phyloP scores from a whole-genome alignment of 2,797 vertebrate species.

The Babyrousa celebensis region DNA sequence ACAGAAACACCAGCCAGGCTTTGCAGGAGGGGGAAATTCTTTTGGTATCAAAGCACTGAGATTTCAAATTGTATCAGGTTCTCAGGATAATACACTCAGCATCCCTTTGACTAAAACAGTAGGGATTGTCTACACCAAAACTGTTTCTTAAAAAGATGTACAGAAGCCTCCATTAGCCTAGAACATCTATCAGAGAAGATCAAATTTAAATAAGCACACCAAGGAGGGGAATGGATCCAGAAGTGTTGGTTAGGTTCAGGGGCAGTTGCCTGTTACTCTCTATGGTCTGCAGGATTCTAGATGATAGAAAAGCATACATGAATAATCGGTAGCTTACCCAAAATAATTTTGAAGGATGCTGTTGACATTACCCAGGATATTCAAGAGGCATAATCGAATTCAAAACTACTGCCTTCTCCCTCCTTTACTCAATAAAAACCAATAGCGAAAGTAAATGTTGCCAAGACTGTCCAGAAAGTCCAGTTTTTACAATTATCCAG shows the following conservation, averaged over 20 bases:
- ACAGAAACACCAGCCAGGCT: not conserved
- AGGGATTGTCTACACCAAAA: not conserved
- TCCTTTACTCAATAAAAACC: conserved; percentile 2
- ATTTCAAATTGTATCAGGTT: not conserved
- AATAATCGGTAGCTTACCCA: not conserved
- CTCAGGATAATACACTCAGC: not conserved
- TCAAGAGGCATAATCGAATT: conserved; percentile 54
- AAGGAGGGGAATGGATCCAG: not conserved
- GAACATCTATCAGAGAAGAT: not conserved
- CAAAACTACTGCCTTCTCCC: conserved; percentile 40
- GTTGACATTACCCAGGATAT: not conserved
- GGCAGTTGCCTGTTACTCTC: not conserved
- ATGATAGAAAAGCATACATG: not conserved
- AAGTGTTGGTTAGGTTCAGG: not conserved
- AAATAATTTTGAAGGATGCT: not conserved
- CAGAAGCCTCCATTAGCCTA: not conserved
- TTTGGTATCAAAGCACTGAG: not conserved
- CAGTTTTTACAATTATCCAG: not conserved
- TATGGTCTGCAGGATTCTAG: not conserved
- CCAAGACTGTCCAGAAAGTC: conserved; percentile 12
- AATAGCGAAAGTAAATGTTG: not conserved
- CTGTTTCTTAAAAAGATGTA: not conserved
- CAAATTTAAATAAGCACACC: not conserved
- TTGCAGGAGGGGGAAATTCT: not conserved
- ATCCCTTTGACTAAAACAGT: not conserved